A percentile compares a stretch with the other conserved stretches of the same genome.
These are phyloP conservation scores for Carduelis carduelis DNA, from an alignment of 2,797 vertebrate species.

Conservation along the genomic window DNA sequence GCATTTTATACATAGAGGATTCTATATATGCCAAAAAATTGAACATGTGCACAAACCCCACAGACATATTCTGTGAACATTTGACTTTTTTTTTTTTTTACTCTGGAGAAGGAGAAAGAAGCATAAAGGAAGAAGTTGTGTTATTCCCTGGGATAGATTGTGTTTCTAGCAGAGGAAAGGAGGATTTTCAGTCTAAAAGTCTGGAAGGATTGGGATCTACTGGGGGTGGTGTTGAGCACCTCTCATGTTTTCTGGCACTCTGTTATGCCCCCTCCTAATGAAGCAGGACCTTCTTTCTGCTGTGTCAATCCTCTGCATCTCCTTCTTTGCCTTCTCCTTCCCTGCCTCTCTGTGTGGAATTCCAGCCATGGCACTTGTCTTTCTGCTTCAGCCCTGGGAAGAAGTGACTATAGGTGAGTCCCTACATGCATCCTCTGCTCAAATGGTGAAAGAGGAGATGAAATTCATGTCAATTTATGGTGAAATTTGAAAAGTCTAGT, in stretches of 20 bases:
- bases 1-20: neutral
- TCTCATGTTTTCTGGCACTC: neutral
- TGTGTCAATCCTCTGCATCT: neutral
- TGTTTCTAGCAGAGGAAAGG: neutral
- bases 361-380: neutral
- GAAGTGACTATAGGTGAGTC: neutral
- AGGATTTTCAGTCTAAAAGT: neutral
- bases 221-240: fast-evolving
- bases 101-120: neutral
- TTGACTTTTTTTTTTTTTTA: neutral
- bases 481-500: neutral
- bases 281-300: neutral
- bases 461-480: neutral
- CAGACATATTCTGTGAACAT: neutral
- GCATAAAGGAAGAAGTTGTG: neutral
- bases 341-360: neutral
- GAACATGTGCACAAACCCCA: neutral
- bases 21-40: neutral
- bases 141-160: neutral
- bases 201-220: neutral
- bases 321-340: neutral
- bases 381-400: neutral
- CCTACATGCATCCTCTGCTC: neutral
- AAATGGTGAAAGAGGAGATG: neutral
- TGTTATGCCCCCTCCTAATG: neutral